Evolutionary conservation across 37 sponge, comb jelly and placozoan species (phyloP), one percentile per base, ranked within the genome.

Genomic region (Hormiphora californensis): DNA sequence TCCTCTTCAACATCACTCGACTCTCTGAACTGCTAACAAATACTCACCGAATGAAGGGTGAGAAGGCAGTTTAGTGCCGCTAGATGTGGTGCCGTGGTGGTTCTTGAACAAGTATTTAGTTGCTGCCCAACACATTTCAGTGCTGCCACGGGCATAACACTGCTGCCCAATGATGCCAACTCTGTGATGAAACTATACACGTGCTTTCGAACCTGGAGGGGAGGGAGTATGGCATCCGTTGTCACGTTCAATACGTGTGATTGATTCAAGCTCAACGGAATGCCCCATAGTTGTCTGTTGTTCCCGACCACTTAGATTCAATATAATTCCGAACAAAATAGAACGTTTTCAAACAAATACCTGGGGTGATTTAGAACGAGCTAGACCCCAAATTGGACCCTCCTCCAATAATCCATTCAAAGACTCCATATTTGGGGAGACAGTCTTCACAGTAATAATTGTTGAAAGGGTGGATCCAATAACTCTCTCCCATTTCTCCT

Each of bases 401-500:
- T 73, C 81, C 0, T 73, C 36, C 0, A 73, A 41, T 28, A 73
- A 30, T 7, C 21, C 2, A 28, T 22, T 73, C 27, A 73, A 49
- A 49, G 53, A 49, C 15, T 9, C 53, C 53, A 49, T 17, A 49
- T 49, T 17, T 9, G 15, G 12, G 15, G 53, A 49, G 53, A 17
- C 53, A 49, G 9, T 17, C 53, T 49, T 49, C 53, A 17, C 15
- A 15, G 53, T 49, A 49, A 49, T 17, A 15, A 17, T 49, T 15
- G 12, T 15, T 49, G 53, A 49, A 49, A 17, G 15, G 15, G 12
- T 49, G 9, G 15, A 49, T 43, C 81, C 81, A 28, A 73, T 73
- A 5, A 73, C 81, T 73, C 81, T 39, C 27, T 23, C 17, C 46
- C 43, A 73, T 28, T 73, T 73, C 35, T 73, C 81, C 81, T 73